Percentiles rank a stretch among this genome's conserved stretches.
Evolutionary conservation across 1,140 invertebrate genomes (phyloP).

Genomic region (Sycophila sp.): DNA sequence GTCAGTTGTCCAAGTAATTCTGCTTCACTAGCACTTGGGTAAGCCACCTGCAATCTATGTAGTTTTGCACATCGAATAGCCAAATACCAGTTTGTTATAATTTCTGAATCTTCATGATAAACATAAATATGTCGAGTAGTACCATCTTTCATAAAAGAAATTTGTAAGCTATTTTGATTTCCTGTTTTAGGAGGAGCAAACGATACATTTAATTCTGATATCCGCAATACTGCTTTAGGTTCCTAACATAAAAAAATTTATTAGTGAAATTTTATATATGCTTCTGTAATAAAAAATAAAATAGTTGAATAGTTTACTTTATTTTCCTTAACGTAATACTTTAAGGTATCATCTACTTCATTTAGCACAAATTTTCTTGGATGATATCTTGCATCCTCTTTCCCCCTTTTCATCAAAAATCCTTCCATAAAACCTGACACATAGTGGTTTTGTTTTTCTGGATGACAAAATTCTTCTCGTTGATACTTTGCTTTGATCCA

Average conservation of each 20-base stretch:
- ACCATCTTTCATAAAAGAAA: constrained; percentile 84
- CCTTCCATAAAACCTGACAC: constrained; percentile 83
- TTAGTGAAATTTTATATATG: background rate
- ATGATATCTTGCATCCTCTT: constrained; percentile 85
- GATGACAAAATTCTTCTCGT: constrained; percentile 86
- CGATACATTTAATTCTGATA: constrained; percentile 86
- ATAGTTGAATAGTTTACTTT: constrained; percentile 60
- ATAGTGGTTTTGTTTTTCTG: constrained; percentile 78
- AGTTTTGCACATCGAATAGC: constrained; percentile 88
- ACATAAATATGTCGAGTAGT: constrained; percentile 89
- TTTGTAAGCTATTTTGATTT: constrained; percentile 82
- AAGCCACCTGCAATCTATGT: constrained; percentile 83
- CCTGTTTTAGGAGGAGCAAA: constrained; percentile 87
- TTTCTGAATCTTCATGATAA: constrained; percentile 85
- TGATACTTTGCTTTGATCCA: constrained; percentile 93
- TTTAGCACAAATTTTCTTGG: constrained; percentile 84
- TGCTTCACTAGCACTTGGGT: constrained; percentile 80
- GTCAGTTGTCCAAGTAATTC: constrained; percentile 81
- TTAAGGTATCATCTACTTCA: constrained; percentile 82
- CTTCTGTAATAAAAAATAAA: background rate
- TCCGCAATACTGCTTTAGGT: constrained; percentile 82
- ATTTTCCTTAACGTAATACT: constrained; percentile 88
- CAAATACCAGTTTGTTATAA: constrained; percentile 89
- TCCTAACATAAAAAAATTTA: constrained; percentile 63
- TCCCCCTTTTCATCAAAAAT: constrained; percentile 88